Conservation (phyloP, 2,113 vertebrate genomes). For the Vireo altiloquus region DNA sequence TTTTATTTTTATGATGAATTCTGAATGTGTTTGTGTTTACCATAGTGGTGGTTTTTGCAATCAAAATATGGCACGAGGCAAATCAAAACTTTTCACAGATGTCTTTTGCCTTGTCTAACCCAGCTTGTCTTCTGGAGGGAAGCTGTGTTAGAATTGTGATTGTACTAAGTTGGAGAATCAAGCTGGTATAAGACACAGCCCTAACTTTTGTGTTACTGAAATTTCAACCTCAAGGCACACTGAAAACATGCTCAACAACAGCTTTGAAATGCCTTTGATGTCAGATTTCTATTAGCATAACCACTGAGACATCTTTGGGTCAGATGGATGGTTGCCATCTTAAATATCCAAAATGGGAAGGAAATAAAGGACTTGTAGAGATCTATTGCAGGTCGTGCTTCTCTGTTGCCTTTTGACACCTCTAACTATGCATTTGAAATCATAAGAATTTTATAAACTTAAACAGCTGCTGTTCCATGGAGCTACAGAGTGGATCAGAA, state of each 20-base stretch:
- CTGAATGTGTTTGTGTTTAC: not conserved
- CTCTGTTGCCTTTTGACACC: not conserved
- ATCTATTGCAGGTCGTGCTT: not conserved
- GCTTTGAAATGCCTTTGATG: not conserved
- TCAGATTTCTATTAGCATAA: not conserved
- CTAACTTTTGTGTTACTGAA: not conserved
- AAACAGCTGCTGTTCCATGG: not conserved
- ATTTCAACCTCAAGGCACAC: not conserved
- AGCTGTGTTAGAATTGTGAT: not conserved
- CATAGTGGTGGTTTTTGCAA: not conserved
- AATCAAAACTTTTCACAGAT: not conserved
- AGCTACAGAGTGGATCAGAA: not conserved
- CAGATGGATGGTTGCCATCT: not conserved
- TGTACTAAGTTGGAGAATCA: not conserved
- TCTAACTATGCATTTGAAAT: not conserved
- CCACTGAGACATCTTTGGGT: not conserved
- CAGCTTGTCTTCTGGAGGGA: not conserved
- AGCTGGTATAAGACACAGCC: not conserved
- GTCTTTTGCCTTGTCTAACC: not conserved
- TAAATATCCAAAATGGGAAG: not conserved
- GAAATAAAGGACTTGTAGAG: not conserved
- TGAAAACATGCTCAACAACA: not conserved
- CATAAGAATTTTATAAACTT: not conserved
- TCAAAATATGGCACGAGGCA: not conserved
- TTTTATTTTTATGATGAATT: not conserved